Evolutionary conservation across 2,888 invertebrate genomes (phyloP).

Genomic region (Schrankia costaestrigalis): DNA sequence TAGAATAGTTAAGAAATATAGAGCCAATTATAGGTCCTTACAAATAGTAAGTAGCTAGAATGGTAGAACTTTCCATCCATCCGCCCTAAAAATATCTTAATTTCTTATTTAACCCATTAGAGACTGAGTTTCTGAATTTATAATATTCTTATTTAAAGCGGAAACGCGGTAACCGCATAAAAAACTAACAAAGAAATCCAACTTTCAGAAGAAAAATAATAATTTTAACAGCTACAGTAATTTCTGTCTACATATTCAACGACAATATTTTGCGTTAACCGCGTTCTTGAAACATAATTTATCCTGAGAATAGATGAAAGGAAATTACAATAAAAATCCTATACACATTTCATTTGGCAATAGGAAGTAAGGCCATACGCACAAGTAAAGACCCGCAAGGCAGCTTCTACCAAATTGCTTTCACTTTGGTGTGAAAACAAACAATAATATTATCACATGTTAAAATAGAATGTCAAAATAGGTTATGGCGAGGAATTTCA

Average conservation of each 20-base stretch:
- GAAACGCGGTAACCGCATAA: too few relatives aligned
- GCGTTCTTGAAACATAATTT: constrained; percentile 9
- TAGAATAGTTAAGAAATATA: too few relatives aligned
- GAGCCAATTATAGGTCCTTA: too few relatives aligned
- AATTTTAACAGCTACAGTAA: too few relatives aligned
- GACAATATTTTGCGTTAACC: background rate
- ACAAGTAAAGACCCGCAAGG: constrained; percentile 14
- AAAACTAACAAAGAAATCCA: too few relatives aligned
- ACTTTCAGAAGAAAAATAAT: too few relatives aligned
- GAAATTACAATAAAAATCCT: constrained; percentile 15
- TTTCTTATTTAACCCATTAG: too few relatives aligned
- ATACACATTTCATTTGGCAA: constrained; percentile 14
- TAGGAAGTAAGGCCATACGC: constrained; percentile 11
- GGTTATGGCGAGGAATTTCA: background rate
- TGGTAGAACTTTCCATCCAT: background rate
- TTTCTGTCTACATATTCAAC: background rate
- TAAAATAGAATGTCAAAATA: constrained; percentile 13
- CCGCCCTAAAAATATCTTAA: too few relatives aligned
- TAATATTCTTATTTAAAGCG: too few relatives aligned
- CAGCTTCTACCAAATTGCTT: constrained; percentile 22
- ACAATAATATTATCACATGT: constrained; percentile 6
- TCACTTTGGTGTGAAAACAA: constrained; percentile 13
- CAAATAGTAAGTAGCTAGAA: too few relatives aligned
- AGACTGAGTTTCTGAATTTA: too few relatives aligned
- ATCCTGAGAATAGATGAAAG: constrained; percentile 5